These are phyloP conservation scores for Reticulitermes lucifugus DNA, from an alignment of 2,888 invertebrate genomes.

Conservation along the genomic window DNA sequence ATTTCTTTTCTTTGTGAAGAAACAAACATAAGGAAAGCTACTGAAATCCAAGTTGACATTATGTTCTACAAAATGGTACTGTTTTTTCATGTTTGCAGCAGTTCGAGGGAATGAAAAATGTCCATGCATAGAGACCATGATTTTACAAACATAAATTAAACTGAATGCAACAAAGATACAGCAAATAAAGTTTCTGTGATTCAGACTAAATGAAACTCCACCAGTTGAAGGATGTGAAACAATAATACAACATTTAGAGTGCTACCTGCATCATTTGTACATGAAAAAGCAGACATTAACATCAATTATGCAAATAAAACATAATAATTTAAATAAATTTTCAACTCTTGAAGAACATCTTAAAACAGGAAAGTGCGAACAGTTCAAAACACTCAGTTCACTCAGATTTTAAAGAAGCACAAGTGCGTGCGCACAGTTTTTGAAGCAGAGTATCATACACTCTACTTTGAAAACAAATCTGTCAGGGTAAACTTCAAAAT, in stretches of 20 bases:
- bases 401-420: too few relatives aligned
- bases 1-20: too few relatives aligned
- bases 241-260: background rate
- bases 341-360: background rate
- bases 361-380: too few relatives aligned
- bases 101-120: background rate
- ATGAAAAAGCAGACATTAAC: background rate
- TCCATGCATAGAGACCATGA: slow-evolving; percentile 9
- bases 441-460: too few relatives aligned
- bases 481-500: too few relatives aligned
- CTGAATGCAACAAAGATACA: background rate
- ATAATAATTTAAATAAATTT: background rate
- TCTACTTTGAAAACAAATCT: too few relatives aligned
- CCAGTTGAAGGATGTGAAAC: background rate
- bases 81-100: background rate
- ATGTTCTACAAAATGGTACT: background rate
- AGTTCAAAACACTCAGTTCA: too few relatives aligned
- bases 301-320: background rate
- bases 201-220: background rate
- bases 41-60: background rate
- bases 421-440: too few relatives aligned
- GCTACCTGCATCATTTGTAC: background rate
- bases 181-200: background rate
- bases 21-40: background rate
- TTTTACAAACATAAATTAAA: background rate